These are phyloP conservation scores for Scortum barcoo DNA, from an alignment of 2,113 vertebrate genomes.

Conservation along the genomic window DNA sequence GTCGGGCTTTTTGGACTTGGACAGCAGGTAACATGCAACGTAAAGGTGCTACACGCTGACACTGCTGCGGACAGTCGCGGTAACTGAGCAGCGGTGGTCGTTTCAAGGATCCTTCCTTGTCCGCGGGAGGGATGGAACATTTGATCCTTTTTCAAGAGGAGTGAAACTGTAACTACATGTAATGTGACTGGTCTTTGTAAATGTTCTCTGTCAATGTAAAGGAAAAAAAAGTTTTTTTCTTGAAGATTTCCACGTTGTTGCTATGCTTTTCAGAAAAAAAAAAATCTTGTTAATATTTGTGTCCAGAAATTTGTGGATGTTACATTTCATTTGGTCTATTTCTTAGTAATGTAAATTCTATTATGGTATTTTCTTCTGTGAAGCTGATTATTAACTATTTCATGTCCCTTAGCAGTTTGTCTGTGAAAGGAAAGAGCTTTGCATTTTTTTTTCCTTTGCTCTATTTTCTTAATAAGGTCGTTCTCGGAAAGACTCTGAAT, in stretches of 20 bases:
- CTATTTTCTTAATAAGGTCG: conserved; percentile 31
- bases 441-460: not conserved
- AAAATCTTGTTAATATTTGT: conserved; percentile 41
- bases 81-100: not conserved
- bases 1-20: not conserved
- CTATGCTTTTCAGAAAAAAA: conserved; percentile 47
- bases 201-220: conserved; percentile 66
- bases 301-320: conserved; percentile 58
- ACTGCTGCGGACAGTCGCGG: not conserved
- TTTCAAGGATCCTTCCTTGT: not conserved
- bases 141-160: conserved; percentile 29
- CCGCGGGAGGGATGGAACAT: conserved; percentile 9
- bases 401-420: conserved; percentile 36
- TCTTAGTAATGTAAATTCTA: conserved; percentile 53
- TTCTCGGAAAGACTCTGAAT: conserved; percentile 35
- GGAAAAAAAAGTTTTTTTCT: conserved; percentile 56
- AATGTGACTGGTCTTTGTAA: conserved; percentile 64
- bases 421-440: conserved; percentile 1
- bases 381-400: conserved; percentile 60
- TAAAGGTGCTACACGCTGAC: conserved; percentile 34
- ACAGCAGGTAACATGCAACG: not conserved
- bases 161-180: conserved; percentile 56
- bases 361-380: conserved; percentile 50
- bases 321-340: conserved; percentile 58
- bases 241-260: conserved; percentile 53